Evolutionary conservation across 2,113 vertebrate species (phyloP), one percentile per base, ranked within the genome.

Genomic region (Lophotis ruficrista): DNA sequence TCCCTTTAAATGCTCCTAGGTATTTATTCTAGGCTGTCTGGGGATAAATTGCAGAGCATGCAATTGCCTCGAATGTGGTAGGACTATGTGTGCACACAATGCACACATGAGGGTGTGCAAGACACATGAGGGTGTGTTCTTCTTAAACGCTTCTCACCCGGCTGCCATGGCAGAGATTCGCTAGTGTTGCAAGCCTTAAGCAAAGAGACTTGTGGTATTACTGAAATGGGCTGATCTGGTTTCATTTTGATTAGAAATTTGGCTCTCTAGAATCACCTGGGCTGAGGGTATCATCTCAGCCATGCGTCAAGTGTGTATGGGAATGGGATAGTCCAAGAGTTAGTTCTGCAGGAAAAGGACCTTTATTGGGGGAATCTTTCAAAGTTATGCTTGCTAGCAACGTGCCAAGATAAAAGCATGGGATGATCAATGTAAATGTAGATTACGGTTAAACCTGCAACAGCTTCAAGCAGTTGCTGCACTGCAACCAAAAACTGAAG

Each of bases 31-130:
- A 89, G 48, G 37, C 25, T 41, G 16, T 21, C 70, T 28, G 47
- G 61, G 3, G 7, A 18, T 41, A 47, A 85, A 43, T 66, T 76
- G 41, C 35, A 82, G 66, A 64, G 41, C 43, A 45, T 24, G 12
- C 54, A 45, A 4, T 22, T 79, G 48, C 56, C 31, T 62, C 53
- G 12, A 9, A 2, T 8, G 4, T 19, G 25, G 33, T 25, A 78
- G 41, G 11, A 38, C 31, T 33, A 16, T 2, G 17, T 16, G 16
- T 8, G 10, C 31, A 19, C 5, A 0, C 4, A 22, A 54, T n/a
- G 30, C 22, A 28, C 23, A 45, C 20, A 18, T 1, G 12, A 27
- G 38, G 19, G 21, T 25, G 30, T 6, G 30, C 22, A 19, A 53
- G 51, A 28, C 23, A 45, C 20, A 18, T 1, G 12, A 27, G 38